phyloP scores from a whole-genome alignment of 1,140 invertebrate genomes.

The Copidosoma floridanum region DNA sequence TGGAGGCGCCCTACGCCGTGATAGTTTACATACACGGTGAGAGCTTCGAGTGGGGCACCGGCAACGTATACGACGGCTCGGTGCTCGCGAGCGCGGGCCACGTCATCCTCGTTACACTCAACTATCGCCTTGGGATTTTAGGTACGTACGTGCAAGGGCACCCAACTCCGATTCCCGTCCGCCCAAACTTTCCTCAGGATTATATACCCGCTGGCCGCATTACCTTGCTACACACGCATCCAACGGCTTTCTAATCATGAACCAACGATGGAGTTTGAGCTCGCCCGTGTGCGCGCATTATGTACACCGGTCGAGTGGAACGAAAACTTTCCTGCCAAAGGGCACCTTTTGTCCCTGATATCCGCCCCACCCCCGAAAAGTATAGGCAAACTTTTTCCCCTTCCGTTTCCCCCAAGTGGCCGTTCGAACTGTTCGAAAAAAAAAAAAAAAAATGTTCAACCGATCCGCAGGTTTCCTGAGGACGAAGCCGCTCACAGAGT shows the following conservation, averaged over 20 bases:
- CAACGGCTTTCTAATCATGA: no score
- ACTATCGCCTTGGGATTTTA: slow-evolving; percentile 83
- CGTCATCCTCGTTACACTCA: slow-evolving; percentile 86
- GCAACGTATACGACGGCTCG: slow-evolving; percentile 82
- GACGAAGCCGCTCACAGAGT: slow-evolving; percentile 59
- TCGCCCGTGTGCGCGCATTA: not conserved
- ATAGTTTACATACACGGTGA: slow-evolving; percentile 83
- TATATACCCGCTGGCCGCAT: not conserved
- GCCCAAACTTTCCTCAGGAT: not conserved
- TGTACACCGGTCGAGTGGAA: no score
- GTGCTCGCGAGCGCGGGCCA: slow-evolving; percentile 84
- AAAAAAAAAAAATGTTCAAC: no score
- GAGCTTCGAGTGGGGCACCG: slow-evolving; percentile 82
- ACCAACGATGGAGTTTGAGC: no score
- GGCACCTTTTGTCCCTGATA: no score
- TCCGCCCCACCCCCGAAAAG: no score
- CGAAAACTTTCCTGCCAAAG: slow-evolving; percentile 4
- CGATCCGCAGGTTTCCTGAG: slow-evolving; percentile 74
- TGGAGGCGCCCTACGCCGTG: slow-evolving; percentile 76
- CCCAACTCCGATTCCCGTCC: not conserved
- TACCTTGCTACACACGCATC: no score
- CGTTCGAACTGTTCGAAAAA: no score
- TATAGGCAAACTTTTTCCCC: no score
- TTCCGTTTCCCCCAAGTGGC: no score
- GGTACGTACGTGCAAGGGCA: slow-evolving; percentile 60